Conservation (phyloP, 37 sponge, comb jelly and placozoan genomes). For the Aplysina aerophoba region DNA sequence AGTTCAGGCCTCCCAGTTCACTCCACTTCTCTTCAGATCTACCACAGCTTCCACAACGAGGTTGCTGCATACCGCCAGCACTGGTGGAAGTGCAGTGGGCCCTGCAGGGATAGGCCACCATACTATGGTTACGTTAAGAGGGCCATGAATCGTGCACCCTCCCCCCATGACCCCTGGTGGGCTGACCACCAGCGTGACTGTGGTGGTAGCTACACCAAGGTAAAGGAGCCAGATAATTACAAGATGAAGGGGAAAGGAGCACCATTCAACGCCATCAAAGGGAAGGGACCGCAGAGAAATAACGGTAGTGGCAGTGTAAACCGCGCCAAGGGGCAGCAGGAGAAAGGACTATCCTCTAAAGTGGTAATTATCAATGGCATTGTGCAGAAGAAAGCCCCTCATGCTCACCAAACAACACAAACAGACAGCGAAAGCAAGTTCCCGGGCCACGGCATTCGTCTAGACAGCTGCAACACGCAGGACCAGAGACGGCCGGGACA, state of each 20-base stretch:
- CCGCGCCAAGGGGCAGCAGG: not conserved
- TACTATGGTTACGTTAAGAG: conserved; percentile 88
- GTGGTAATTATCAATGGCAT: conserved; percentile 5
- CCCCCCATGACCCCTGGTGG: conserved; percentile 91
- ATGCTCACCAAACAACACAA: not conserved
- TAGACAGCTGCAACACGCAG: not conserved
- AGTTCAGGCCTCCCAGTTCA: too few relatives aligned
- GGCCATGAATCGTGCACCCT: conserved; percentile 95
- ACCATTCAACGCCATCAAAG: too few relatives aligned
- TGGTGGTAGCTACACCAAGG: conserved; percentile 83
- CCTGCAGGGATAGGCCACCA: conserved; percentile 85
- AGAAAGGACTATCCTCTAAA: not conserved
- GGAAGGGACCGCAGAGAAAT: not conserved
- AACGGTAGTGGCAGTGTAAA: not conserved
- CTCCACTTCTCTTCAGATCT: conserved; percentile 61
- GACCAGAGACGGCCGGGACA: not conserved
- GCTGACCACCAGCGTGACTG: conserved; percentile 72
- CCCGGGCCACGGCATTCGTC: not conserved
- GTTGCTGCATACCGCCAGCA: conserved; percentile 84
- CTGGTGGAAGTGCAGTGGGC: conserved; percentile 98
- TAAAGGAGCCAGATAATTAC: conserved; percentile 82
- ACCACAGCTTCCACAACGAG: conserved; percentile 95
- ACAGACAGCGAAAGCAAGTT: not conserved
- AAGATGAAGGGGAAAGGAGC: conserved; percentile 40
- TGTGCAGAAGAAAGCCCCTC: not conserved